A percentile compares a stretch with the other conserved stretches of the same genome.
Conservation (phyloP, 2,113 vertebrate genomes). For the Genyomyrus donnyi region DNA sequence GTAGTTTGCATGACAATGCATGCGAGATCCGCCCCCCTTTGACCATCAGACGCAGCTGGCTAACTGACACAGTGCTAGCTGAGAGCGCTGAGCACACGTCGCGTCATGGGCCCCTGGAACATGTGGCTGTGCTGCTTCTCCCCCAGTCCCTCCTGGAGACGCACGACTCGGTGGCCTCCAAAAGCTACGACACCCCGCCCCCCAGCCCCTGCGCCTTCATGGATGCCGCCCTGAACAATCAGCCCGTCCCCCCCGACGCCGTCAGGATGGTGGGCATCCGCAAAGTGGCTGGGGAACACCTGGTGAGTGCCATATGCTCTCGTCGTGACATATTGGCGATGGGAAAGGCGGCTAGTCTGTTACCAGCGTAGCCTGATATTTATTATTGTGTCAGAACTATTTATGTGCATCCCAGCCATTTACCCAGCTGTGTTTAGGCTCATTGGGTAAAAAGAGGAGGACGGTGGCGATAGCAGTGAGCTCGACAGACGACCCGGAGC, state of each 20-base stretch:
- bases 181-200: slow-evolving; percentile 85
- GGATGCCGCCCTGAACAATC: slow-evolving; percentile 77
- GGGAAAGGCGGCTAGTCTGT: not conserved
- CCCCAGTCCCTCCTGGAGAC: slow-evolving; percentile 86
- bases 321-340: not conserved
- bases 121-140: not conserved
- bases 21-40: not conserved
- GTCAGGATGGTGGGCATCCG: slow-evolving; percentile 94
- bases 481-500: not conserved
- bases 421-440: not conserved
- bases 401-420: not conserved
- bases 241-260: slow-evolving; percentile 83
- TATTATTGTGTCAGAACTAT: not conserved
- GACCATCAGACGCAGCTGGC: not conserved
- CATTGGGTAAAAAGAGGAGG: not conserved
- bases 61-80: not conserved
- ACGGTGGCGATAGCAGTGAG: not conserved
- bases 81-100: not conserved
- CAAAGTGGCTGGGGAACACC: slow-evolving; percentile 82
- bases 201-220: slow-evolving; percentile 76
- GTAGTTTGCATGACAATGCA: not conserved
- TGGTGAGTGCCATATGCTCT: slow-evolving; percentile 61
- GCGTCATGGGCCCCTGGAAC: not conserved
- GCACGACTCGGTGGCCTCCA: slow-evolving; percentile 89
- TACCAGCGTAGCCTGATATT: not conserved